These are phyloP conservation scores for Hirtodrosophila confusa DNA, from an alignment of 2,888 invertebrate species.

Conservation along the genomic window DNA sequence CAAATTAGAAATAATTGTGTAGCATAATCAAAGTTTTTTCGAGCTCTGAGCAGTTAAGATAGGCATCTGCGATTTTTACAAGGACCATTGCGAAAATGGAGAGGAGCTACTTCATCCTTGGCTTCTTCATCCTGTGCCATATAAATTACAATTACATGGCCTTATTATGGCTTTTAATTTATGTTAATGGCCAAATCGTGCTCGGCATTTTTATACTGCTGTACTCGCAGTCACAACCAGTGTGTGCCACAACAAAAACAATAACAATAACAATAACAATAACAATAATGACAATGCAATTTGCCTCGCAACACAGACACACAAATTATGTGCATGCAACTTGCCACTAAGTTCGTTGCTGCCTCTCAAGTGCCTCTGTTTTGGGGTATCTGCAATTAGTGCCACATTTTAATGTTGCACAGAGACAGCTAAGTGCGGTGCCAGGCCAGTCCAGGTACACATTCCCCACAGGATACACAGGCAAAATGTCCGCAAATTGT, in stretches of 20 bases:
- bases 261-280: slow-evolving; percentile 26
- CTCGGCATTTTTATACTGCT: slow-evolving; percentile 47
- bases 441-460: background rate
- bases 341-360: slow-evolving; percentile 39
- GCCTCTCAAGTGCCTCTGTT: slow-evolving; percentile 21
- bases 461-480: background rate
- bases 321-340: slow-evolving; percentile 52
- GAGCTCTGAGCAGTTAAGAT: slow-evolving; percentile 6
- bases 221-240: slow-evolving; percentile 5
- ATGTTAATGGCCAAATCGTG: slow-evolving; percentile 78
- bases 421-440: slow-evolving; percentile 29
- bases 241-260: slow-evolving; percentile 15
- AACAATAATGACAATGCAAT: slow-evolving; percentile 50
- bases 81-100: background rate
- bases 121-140: slow-evolving; percentile 34
- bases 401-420: slow-evolving; percentile 46
- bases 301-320: slow-evolving; percentile 19
- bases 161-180: slow-evolving; percentile 77
- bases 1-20: slow-evolving; percentile 29
- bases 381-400: slow-evolving; percentile 62
- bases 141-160: slow-evolving; percentile 75
- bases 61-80: slow-evolving; percentile 1
- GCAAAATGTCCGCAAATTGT: slow-evolving; percentile 21
- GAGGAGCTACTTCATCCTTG: slow-evolving; percentile 15
- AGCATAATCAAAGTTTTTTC: slow-evolving; percentile 3